Conservation (phyloP, 2,797 vertebrate genomes). For the Acanthopagrus latus region DNA sequence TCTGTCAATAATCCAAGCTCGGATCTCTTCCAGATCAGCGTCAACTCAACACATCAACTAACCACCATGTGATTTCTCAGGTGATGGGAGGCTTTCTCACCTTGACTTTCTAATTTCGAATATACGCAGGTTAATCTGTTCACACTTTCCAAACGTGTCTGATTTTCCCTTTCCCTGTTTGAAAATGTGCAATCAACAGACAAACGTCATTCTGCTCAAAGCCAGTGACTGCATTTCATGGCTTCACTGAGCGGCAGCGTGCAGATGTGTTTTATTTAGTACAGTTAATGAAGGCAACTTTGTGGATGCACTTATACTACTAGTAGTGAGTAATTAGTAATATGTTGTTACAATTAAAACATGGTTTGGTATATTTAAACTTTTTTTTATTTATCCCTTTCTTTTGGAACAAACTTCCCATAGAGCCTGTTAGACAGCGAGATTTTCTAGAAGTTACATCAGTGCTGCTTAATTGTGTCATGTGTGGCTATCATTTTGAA, state of each 20-base stretch:
- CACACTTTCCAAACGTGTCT: conserved; percentile 10
- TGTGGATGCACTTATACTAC: not conserved
- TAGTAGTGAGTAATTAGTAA: too few relatives aligned
- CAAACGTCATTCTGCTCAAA: not conserved
- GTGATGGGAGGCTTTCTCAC: conserved; percentile 22
- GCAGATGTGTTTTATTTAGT: not conserved
- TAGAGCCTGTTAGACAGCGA: not conserved
- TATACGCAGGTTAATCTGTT: not conserved
- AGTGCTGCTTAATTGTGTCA: too few relatives aligned
- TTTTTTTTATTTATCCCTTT: not conserved
- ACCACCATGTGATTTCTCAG: conserved; percentile 34
- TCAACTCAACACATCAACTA: not conserved
- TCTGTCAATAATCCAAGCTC: conserved; percentile 9
- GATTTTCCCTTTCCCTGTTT: conserved; percentile 4
- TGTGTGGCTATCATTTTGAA: not conserved
- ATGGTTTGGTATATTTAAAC: too few relatives aligned
- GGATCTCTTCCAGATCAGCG: conserved; percentile 16
- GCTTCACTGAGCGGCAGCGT: not conserved
- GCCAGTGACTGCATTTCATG: not conserved
- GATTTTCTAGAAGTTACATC: not conserved
- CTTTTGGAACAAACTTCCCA: not conserved
- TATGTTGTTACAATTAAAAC: too few relatives aligned
- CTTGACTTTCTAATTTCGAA: not conserved
- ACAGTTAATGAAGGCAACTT: not conserved
- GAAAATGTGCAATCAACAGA: conserved; percentile 9